phyloP scores from a whole-genome alignment of 2,888 invertebrate species.

The Callyntrura sp. region DNA sequence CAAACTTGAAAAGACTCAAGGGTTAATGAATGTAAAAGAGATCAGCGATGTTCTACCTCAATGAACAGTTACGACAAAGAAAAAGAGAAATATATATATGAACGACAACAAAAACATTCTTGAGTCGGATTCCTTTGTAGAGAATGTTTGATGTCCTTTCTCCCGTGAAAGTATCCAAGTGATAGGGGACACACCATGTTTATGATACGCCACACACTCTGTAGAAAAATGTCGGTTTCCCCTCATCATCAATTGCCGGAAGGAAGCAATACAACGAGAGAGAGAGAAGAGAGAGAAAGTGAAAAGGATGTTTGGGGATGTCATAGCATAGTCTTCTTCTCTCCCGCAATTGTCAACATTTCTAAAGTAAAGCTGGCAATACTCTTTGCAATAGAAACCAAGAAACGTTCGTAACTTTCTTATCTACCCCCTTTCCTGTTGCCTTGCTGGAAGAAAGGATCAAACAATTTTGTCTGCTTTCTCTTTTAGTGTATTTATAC shows the following conservation, averaged over 20 bases:
- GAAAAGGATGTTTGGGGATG: conserved; percentile 37
- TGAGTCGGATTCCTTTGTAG: neutral
- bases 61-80: conserved; percentile 1
- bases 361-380: neutral
- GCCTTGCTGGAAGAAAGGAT: conserved; percentile 13
- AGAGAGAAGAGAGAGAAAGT: too few species aligned
- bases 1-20: neutral
- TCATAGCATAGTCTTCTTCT: conserved; percentile 2
- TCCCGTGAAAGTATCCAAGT: neutral
- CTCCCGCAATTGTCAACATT: conserved; percentile 25
- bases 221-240: conserved; percentile 35
- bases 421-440: conserved; percentile 7
- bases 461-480: conserved; percentile 27
- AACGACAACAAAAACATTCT: neutral
- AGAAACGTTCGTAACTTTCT: neutral
- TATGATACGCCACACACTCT: conserved; percentile 51
- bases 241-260: conserved; percentile 64
- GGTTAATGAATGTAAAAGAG: neutral
- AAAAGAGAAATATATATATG: neutral
- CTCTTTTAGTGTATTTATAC: neutral
- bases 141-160: too few species aligned
- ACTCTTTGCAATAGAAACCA: too few species aligned
- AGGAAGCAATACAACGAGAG: conserved; percentile 58
- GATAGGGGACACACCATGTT: neutral
- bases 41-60: neutral